Percentiles rank a stretch among this genome's conserved stretches.
Conservation (phyloP, 1,140 invertebrate genomes). For the Cotesia chilonis region DNA sequence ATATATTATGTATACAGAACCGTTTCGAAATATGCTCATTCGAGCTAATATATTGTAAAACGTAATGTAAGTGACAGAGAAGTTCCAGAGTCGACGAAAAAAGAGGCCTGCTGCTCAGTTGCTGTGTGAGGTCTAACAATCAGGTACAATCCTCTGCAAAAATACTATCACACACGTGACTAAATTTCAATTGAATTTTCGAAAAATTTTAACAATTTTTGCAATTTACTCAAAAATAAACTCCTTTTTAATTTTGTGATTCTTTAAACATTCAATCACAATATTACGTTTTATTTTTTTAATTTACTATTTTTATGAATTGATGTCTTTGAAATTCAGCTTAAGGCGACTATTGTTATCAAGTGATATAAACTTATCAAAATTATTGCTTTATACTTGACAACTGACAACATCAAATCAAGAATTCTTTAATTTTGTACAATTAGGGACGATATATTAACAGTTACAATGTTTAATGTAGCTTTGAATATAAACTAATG, state of each 20-base stretch:
- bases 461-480: no score
- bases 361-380: no score
- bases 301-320: constrained; percentile 5
- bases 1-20: neutral
- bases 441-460: no score
- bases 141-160: constrained; percentile 21
- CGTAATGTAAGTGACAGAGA: constrained; percentile 7
- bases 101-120: constrained; percentile 23
- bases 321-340: neutral
- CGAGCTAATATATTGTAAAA: neutral
- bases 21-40: neutral
- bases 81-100: constrained; percentile 16
- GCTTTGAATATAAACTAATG: no score
- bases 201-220: neutral
- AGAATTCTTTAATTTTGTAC: no score
- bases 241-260: no score
- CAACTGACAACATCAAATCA: no score
- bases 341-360: no score
- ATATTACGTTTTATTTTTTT: no score
- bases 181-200: constrained; percentile 6
- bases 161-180: neutral
- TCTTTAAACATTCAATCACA: no score
- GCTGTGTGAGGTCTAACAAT: constrained; percentile 16
- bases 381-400: no score
- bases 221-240: neutral